Conservation (phyloP, 1,140 invertebrate genomes). For the Drosophila baimaii region DNA sequence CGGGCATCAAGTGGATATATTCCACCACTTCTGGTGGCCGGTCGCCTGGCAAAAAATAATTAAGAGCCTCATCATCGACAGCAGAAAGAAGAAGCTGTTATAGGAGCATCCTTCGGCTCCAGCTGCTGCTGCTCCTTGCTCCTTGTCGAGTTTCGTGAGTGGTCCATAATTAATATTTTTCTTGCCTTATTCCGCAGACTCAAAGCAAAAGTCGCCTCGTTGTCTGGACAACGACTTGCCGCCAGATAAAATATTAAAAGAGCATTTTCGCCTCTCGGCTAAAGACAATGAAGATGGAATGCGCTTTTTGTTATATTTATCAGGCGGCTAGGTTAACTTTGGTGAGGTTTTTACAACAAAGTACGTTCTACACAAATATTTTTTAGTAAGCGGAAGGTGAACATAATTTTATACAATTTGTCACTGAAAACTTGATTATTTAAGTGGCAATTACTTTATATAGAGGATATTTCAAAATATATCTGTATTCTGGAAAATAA, state of each 20-base stretch:
- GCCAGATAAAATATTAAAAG: conserved; percentile 32
- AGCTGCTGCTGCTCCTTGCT: conserved; percentile 18
- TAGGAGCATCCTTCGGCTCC: conserved; percentile 19
- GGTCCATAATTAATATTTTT: conserved; percentile 73
- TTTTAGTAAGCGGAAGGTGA: not conserved
- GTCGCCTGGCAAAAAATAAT: conserved; percentile 51
- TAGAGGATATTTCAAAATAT: no score
- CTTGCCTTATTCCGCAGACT: conserved; percentile 27
- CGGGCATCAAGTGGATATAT: conserved; percentile 32
- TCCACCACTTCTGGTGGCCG: conserved; percentile 13
- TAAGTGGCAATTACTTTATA: no score
- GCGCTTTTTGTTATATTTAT: not conserved
- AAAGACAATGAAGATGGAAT: conserved; percentile 1
- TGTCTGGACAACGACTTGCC: conserved; percentile 59
- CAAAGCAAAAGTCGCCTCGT: conserved; percentile 42
- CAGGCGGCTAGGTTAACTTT: not conserved
- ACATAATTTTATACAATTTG: not conserved
- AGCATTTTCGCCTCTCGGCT: conserved; percentile 9
- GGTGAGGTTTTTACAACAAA: not conserved
- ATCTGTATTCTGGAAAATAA: no score
- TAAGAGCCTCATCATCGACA: conserved; percentile 48
- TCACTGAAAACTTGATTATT: not conserved
- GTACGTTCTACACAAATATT: not conserved
- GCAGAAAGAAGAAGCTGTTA: conserved; percentile 15
- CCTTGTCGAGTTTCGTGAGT: conserved; percentile 48